These are phyloP conservation scores for Leucophenga maculata DNA, from an alignment of 2,888 invertebrate genomes.

Conservation along the genomic window DNA sequence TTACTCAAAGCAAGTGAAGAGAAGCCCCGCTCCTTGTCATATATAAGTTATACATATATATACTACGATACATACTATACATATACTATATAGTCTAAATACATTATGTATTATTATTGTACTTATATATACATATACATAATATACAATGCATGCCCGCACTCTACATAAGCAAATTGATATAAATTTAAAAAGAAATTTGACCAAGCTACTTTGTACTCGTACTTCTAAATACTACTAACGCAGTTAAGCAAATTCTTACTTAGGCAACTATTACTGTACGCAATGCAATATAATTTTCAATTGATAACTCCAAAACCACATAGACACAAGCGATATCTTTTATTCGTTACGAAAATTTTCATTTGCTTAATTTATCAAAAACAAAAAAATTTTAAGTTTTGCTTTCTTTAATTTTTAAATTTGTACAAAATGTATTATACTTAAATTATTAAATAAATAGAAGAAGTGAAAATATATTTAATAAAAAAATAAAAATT, in stretches of 20 bases:
- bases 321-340: background rate
- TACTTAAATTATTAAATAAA: conserved; percentile 63
- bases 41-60: too few species aligned
- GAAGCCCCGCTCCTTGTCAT: too few species aligned
- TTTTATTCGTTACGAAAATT: background rate
- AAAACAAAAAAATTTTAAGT: conserved; percentile 24
- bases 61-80: conserved; percentile 35
- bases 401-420: conserved; percentile 60
- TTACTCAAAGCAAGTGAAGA: conserved; percentile 14
- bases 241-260: background rate
- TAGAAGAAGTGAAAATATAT: conserved; percentile 38
- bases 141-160: conserved; percentile 35
- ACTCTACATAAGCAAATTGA: background rate
- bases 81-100: conserved; percentile 5
- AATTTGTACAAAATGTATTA: conserved; percentile 72
- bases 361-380: conserved; percentile 19
- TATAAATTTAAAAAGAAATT: background rate
- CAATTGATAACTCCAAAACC: background rate
- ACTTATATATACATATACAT: conserved; percentile 24
- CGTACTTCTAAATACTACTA: background rate
- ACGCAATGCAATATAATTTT: background rate
- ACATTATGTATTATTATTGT: conserved; percentile 22
- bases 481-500: background rate
- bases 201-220: conserved; percentile 8
- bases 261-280: background rate